Percentiles rank a stretch among this genome's conserved stretches.
Conservation (phyloP, 1,140 invertebrate species). For the Chlorops oryzae region DNA sequence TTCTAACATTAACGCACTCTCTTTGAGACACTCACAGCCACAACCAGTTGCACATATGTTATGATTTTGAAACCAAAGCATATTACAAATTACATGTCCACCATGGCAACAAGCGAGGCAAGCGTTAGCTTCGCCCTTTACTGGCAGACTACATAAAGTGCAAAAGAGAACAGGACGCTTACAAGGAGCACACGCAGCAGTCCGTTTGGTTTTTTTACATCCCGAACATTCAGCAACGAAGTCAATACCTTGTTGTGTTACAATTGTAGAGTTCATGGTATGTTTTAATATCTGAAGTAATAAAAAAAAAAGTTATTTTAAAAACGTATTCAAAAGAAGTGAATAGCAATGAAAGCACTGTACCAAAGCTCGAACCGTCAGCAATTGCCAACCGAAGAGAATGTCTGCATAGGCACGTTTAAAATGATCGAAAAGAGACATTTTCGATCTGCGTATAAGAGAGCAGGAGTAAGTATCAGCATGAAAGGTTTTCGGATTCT, state of each 20-base stretch:
- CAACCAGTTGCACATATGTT: constrained; percentile 67
- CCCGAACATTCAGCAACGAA: constrained; percentile 67
- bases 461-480: constrained; percentile 30
- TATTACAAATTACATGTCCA: constrained; percentile 76
- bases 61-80: constrained; percentile 67
- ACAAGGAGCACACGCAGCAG: constrained; percentile 62
- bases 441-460: constrained; percentile 47
- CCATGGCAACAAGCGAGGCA: constrained; percentile 86
- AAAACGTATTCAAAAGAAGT: neutral
- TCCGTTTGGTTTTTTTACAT: constrained; percentile 57
- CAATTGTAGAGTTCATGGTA: constrained; percentile 53
- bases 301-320: neutral
- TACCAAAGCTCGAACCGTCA: constrained; percentile 71
- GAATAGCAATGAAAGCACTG: neutral
- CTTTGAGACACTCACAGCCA: constrained; percentile 78
- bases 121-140: constrained; percentile 74
- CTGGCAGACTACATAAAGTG: constrained; percentile 76
- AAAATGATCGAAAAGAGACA: constrained; percentile 74
- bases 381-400: constrained; percentile 70
- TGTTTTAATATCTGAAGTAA: constrained; percentile 64
- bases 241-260: constrained; percentile 64
- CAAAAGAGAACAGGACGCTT: constrained; percentile 68
- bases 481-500: constrained; percentile 29
- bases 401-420: constrained; percentile 85
- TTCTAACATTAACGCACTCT: constrained; percentile 42